A percentile compares a stretch with the other conserved stretches of the same genome.
These are phyloP conservation scores for Erebia ligea DNA, from an alignment of 2,888 invertebrate genomes.

Conservation along the genomic window DNA sequence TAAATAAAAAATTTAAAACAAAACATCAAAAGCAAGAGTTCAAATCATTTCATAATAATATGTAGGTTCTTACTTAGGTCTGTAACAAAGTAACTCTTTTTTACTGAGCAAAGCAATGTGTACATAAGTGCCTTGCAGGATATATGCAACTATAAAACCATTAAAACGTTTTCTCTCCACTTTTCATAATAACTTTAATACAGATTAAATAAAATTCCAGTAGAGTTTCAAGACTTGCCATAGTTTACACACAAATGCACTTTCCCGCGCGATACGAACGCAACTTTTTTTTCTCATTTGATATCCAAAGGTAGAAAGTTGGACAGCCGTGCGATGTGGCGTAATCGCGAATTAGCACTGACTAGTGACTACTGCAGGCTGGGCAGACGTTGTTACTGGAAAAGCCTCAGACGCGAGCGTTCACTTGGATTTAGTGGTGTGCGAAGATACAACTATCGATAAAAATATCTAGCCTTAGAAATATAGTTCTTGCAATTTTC, in stretches of 20 bases:
- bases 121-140: neutral
- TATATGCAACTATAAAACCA: neutral
- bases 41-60: too few relatives aligned
- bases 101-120: neutral
- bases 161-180: neutral
- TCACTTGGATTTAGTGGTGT: conserved; percentile 46
- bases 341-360: conserved; percentile 47
- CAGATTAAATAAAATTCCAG: neutral
- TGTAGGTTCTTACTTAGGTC: neutral
- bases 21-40: too few relatives aligned
- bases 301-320: conserved; percentile 28
- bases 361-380: conserved; percentile 6
- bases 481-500: too few relatives aligned
- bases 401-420: conserved; percentile 29
- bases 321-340: conserved; percentile 40
- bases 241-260: conserved; percentile 13
- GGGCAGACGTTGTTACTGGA: neutral
- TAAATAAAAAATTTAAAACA: too few relatives aligned
- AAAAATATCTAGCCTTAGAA: too few relatives aligned
- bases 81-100: neutral
- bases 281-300: conserved; percentile 14
- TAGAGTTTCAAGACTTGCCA: neutral
- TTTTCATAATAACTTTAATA: neutral
- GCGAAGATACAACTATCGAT: conserved; percentile 3
- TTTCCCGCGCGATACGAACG: conserved; percentile 15